A percentile compares a stretch with the other conserved stretches of the same genome.
Conservation (phyloP, 2,113 vertebrate species). For the Leiothrix lutea region DNA sequence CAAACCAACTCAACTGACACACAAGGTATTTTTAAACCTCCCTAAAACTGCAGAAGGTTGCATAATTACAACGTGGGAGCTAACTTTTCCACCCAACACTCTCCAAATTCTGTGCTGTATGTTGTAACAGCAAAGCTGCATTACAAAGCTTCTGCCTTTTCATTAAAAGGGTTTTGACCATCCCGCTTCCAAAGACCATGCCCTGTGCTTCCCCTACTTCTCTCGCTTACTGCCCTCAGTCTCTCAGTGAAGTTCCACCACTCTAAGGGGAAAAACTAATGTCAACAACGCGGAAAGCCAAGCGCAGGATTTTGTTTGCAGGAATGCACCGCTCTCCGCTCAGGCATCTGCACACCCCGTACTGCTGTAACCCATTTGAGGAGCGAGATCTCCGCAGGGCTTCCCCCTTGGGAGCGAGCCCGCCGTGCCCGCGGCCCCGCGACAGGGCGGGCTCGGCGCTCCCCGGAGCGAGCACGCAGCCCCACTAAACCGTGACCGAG, state of each 20-base stretch:
- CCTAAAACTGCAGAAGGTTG: background rate
- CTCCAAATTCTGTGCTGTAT: background rate
- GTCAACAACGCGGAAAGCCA: background rate
- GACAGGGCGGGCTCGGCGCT: background rate
- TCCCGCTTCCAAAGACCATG: background rate
- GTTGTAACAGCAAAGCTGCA: background rate
- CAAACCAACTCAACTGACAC: background rate
- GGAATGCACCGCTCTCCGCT: background rate
- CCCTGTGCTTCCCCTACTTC: fast-evolving
- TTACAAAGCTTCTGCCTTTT: background rate
- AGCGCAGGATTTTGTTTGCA: fast-evolving
- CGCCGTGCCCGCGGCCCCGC: background rate
- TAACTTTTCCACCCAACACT: background rate
- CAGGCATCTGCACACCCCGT: background rate
- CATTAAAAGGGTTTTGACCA: fast-evolving
- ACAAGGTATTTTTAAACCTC: background rate
- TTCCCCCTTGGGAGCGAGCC: fast-evolving
- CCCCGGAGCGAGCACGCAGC: background rate
- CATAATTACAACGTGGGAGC: background rate
- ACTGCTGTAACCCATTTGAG: background rate
- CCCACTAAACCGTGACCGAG: fast-evolving
- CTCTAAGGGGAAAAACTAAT: fast-evolving
- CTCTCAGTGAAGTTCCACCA: background rate
- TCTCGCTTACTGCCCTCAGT: background rate
- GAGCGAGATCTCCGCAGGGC: background rate